These are phyloP conservation scores for Scrobipalpa costella DNA, from an alignment of 2,888 invertebrate species.

Conservation along the genomic window DNA sequence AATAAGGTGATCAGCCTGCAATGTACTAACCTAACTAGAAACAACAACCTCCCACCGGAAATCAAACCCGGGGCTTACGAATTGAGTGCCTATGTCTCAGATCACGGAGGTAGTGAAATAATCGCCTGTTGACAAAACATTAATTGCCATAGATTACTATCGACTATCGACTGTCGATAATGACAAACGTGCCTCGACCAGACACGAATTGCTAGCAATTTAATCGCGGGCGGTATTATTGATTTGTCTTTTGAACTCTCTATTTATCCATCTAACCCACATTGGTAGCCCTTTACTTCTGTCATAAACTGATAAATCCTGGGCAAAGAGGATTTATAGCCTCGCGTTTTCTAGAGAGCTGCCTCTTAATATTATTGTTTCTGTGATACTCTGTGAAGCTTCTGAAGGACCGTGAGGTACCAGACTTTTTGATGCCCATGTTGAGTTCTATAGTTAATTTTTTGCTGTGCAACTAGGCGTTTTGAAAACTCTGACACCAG, in stretches of 20 bases:
- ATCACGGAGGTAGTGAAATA: no score
- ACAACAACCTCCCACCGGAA: no score
- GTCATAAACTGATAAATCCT: conserved; percentile 9
- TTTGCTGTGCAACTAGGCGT: no score
- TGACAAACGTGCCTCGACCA: conserved; percentile 36
- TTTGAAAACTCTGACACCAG: no score
- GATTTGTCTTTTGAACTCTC: conserved; percentile 35
- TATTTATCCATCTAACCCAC: conserved; percentile 16
- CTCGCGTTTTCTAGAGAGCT: not conserved
- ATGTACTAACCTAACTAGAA: no score
- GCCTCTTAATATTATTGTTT: not conserved
- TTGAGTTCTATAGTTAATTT: no score
- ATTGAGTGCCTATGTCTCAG: no score
- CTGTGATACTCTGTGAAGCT: not conserved
- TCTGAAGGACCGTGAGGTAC: not conserved
- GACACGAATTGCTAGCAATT: conserved; percentile 12
- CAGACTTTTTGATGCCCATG: no score
- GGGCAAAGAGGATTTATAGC: not conserved
- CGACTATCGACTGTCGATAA: conserved; percentile 40
- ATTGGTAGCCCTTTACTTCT: conserved; percentile 4
- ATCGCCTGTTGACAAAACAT: conserved; percentile 44
- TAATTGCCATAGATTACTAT: conserved; percentile 42
- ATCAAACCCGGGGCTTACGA: no score
- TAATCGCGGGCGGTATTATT: conserved; percentile 18
- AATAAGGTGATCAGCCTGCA: no score